Base-by-base conservation (phyloP, 2,888 invertebrate genomes). In the Eudasyphora cyanicolor region DNA sequence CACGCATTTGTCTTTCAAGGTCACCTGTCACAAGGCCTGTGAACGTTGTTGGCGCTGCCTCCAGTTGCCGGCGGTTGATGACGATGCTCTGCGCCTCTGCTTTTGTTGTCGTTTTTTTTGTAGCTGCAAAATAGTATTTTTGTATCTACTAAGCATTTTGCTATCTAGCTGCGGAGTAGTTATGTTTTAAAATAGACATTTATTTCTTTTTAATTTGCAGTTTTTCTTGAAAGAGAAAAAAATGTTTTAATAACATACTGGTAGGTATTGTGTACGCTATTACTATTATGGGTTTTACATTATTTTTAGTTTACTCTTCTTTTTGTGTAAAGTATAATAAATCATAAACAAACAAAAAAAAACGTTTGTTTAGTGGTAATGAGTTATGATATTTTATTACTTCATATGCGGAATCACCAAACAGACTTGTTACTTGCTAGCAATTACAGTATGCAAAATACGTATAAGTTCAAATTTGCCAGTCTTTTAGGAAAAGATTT, bases 1-100 rank as follows among this genome's bases (percentile, higher is more conserved):
- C 24, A 67, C 67, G 14, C 67, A 21, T 38, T 62, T 70, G 70
- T 38, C 57, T 71, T 75, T 75, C 83, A 83, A 83, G 83, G 83
- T 80, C 83, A 83, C 42, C 29, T 67, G 67, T 67, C 42, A 4
- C 38, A 35, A 38, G 14, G 38, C 67, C 42, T 24, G 12, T 14
- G 67, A 42, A 21, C 14, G 35, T 42, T 67, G 67, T 24, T 67
- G 42, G 21, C 24, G 67, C 38, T 42, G 38, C 35, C 35, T 64
- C 29, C 45, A n/a, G 29, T 2, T n/a, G 60, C 60, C 60, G n/a
- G 17, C 42, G 42, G 21, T 42, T 67, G 57, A 35, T 42, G 67
- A 14, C 42, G 29, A 32, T 57, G 35, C 5, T 12, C 24, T 54
- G 49, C 7, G 32, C 42, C 10, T 17, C 19, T 70, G 19, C 42